Evolutionary conservation across 2,113 vertebrate species (phyloP), one percentile per base, ranked within the genome.

Genomic region (Cebus imitator): DNA sequence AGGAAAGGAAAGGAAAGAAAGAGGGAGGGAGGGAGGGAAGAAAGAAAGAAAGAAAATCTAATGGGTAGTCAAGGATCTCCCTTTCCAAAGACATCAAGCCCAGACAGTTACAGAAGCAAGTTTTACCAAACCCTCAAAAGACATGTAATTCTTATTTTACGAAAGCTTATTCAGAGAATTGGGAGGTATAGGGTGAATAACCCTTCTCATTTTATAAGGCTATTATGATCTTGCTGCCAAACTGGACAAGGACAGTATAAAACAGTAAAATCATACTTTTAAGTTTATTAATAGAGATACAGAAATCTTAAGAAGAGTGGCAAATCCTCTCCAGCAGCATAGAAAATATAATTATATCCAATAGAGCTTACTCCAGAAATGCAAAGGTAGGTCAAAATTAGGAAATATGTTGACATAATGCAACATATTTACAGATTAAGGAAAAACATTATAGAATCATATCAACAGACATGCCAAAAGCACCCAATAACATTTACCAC

Each of bases 231-330:
- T 76, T 90, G 27, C 66, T 90, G 27, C n/a, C 50, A 76, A 92
- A 84, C 14, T 57, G 11, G 37, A 86, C 57, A 73, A 92, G n/a
- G 8, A 81, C 16, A 58, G 35, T 21, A 55, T 45, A 40, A 30
- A 92, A 87, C 55, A 6, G 32, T 55, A 94, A 97, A 78, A 61
- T n/a, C 43, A 91, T 43, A 40, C 6, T 88, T 91, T 37, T 72
- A 94, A 40, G 3, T 78, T 83, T 50, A 32, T 45, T 75, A 85
- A 58, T 21, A 68, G 32, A 0, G 25, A 35, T 66, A n/a, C 17
- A 10, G 16, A 87, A 92, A 55, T 72, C 45, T 52, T 80, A 66
- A 91, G 55, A 95, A 86, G 9, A 73, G 21, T 76, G 32, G 25
- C 58, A 95, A n/a, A 52, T 92, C 14, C 10, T 80, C 50, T 83